Evolutionary conservation across 2,888 invertebrate genomes (phyloP), one percentile per base, ranked within the genome.

Genomic region (Ypsolopha scabrella): DNA sequence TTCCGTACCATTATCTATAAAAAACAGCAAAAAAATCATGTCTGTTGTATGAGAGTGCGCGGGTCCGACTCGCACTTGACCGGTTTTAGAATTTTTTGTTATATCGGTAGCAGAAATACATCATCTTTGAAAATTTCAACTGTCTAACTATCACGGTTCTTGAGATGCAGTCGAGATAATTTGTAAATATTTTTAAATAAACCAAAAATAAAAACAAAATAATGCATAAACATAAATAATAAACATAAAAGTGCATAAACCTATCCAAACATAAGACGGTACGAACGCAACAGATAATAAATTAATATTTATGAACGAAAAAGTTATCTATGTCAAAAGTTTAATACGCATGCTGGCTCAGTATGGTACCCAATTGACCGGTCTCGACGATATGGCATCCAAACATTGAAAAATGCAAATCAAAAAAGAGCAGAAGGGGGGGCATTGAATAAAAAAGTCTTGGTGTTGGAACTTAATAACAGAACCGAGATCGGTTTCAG

Each of bases 391-490:
- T 46, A 46, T 35, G 37, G 37, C 37, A 13, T 14, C 13, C 47
- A 36, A 7, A 13, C 8, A 80, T 69, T 63, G 56, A 55, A 61
- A 72, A 71, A 68, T 60, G 54, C 51, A 47, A n/a, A 35, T n/a
- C 35, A 39, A 11, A 13, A 48, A 38, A 13, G 14, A 6, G 41
- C 54, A 67, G 79, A 83, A 77, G 81, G 85, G 85, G 83, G 72
- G 57, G 64, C 63, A 72, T 75, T 63, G 70, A 71, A 83, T 86
- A 86, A 82, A 83, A 81, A 78, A 81, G 70, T 80, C 75, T 77
- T 73, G 60, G 69, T 75, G 73, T 72, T 72, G 74, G 72, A 73
- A 68, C 60, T 60, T 60, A 63, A 68, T 68, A 76, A 69, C 85
- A 83, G 70, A 81, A 78, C 80, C 43, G 68, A 69, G 68, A 72